phyloP scores from a whole-genome alignment of 1,140 invertebrate species.

The Ditylenchus dipsaci region DNA sequence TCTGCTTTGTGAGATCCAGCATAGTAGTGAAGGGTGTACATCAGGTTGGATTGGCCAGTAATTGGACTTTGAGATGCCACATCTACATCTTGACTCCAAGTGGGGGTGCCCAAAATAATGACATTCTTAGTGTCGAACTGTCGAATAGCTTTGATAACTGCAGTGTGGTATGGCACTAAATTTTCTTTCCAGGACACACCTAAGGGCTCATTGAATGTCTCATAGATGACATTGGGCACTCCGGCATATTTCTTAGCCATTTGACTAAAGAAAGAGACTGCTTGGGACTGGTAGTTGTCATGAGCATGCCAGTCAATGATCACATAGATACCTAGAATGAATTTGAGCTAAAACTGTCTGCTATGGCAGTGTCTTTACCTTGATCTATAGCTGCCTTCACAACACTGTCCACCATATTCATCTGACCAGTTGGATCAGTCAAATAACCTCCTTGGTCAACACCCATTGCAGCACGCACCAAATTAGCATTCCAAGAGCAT shows the following conservation, averaged over 20 bases:
- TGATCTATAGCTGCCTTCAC: too few species aligned
- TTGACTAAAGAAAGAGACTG: constrained; percentile 5
- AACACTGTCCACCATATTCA: too few species aligned
- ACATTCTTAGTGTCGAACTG: constrained; percentile 1
- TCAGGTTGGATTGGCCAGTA: constrained; percentile 5
- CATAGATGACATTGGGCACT: constrained; percentile 5
- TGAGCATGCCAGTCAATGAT: constrained; percentile 16
- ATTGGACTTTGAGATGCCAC: constrained; percentile 4
- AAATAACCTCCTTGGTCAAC: too few species aligned
- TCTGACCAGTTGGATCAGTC: too few species aligned
- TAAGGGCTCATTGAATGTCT: constrained; percentile 2
- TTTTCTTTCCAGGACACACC: background rate
- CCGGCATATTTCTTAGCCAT: background rate
- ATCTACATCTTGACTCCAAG: too few species aligned
- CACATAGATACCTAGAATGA: constrained; percentile 15
- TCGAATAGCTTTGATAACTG: background rate
- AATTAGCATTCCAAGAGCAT: too few species aligned
- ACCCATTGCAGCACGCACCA: too few species aligned
- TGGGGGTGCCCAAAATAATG: constrained; percentile 8
- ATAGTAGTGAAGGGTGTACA: background rate
- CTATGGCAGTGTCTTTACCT: too few species aligned
- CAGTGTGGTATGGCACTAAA: background rate
- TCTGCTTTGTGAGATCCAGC: background rate
- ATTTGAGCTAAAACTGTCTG: too few species aligned
- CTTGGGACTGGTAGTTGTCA: background rate